phyloP scores from a whole-genome alignment of 2,888 invertebrate species.

The Papilio demoleus region DNA sequence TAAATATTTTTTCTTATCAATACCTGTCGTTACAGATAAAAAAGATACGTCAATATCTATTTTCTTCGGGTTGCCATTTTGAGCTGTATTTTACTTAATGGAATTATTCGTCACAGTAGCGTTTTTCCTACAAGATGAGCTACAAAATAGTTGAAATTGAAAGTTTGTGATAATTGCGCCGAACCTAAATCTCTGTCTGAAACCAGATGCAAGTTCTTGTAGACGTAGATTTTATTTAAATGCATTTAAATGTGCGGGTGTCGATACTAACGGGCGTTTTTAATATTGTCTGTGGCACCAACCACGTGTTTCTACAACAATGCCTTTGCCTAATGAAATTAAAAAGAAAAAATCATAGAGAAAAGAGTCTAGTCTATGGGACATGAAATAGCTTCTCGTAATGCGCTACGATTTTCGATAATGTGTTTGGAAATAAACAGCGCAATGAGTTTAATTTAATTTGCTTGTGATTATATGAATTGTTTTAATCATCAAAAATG shows the following conservation, averaged over 20 bases:
- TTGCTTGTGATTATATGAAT: constrained; percentile 59
- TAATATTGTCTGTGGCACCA: constrained; percentile 54
- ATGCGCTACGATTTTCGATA: constrained; percentile 73
- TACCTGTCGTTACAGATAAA: constrained; percentile 18
- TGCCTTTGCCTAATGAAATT: constrained; percentile 43
- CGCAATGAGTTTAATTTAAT: constrained; percentile 60
- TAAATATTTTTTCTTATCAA: constrained; percentile 31
- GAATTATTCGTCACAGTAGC: no score
- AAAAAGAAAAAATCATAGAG: constrained; percentile 59
- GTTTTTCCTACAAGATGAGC: no score
- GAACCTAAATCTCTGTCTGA: background rate
- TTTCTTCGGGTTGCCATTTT: constrained; percentile 41
- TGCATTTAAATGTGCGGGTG: background rate
- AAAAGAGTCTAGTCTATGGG: constrained; percentile 68
- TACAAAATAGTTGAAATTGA: no score
- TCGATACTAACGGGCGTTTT: constrained; percentile 16
- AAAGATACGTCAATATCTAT: background rate
- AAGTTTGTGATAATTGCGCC: background rate
- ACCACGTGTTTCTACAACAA: constrained; percentile 57
- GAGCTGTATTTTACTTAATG: no score
- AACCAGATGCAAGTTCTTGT: background rate
- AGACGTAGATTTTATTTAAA: background rate
- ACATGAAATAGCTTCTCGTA: constrained; percentile 79
- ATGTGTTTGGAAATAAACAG: constrained; percentile 82
- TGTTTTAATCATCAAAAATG: constrained; percentile 64